Percentiles rank a stretch among this genome's conserved stretches.
Evolutionary conservation across 2,113 vertebrate genomes (phyloP).

Genomic region (Heterocephalus glaber): DNA sequence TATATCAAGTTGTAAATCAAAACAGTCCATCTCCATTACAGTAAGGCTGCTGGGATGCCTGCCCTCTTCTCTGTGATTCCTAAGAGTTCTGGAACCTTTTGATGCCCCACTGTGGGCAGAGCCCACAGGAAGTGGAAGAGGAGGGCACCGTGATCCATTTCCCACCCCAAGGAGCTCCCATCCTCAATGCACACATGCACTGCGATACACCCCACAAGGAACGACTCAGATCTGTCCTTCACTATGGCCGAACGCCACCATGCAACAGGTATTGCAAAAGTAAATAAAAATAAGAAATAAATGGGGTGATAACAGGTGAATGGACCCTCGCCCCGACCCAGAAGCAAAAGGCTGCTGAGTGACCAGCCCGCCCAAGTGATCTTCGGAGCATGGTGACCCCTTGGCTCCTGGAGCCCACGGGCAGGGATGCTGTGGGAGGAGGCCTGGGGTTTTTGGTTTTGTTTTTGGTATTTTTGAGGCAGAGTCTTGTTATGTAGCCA

Average conservation of each 20-base stretch:
- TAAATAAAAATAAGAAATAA: not conserved
- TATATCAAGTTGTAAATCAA: not conserved
- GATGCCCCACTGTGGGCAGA: rapidly evolving
- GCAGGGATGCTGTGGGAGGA: not conserved
- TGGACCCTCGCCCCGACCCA: rapidly evolving
- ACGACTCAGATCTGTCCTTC: not conserved
- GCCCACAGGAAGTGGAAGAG: not conserved
- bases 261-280: not conserved
- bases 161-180: not conserved
- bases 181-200: rapidly evolving
- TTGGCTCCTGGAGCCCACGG: too few species aligned
- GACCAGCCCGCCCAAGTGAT: too few species aligned
- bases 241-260: not conserved
- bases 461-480: not conserved
- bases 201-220: not conserved
- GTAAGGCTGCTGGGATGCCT: not conserved
- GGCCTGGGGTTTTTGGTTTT: not conserved
- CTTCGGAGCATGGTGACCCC: too few species aligned
- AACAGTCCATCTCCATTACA: not conserved
- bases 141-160: rapidly evolving
- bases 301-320: not conserved
- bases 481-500: not conserved
- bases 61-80: not conserved
- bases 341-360: not conserved
- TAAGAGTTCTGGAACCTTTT: not conserved